Base-by-base conservation (phyloP, 2,113 vertebrate species). In the Elanus axillaris region DNA sequence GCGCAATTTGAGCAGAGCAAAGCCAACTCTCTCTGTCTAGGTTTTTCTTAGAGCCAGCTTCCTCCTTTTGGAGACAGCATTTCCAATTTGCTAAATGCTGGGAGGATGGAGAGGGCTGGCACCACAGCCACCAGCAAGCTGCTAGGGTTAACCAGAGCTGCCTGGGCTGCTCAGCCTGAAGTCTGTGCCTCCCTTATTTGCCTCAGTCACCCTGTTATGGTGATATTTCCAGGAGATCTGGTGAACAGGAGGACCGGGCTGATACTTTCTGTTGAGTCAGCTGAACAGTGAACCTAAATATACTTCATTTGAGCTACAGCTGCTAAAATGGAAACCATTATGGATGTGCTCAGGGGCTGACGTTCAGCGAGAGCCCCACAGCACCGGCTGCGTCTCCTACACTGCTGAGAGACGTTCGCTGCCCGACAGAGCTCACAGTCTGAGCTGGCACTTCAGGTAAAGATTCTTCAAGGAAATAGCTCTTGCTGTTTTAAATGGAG, bases 361-460 rank as follows among this genome's bases (percentile, higher is more conserved):
- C 1, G 0, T 6, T 77, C n/a, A 45, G 17, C 1, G 25, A 53
- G 17, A 83, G 2, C 34, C 67, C 27, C 42, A 9, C 0, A 40
- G 40, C 0, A 0, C 59, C 52, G 55, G 29, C 7, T 22, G 12
- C 0, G 0, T 52, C 66, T 74, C 0, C 0, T 21, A 36, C 16
- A 1, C 11, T 60, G 31, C 21, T 80, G 58, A 38, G 60, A 50
- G 53, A 40, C 0, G 1, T 45, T 45, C 0, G 0, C 50, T 74
- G 50, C 32, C 60, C 52, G 36, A 40, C 52, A 43, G 58, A 86
- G 15, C 32, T 83, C 40, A 40, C 36, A 43, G 47, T 12, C 84
- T 72, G 32, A 82, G 34, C 14, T 42, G 26, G 36, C 32, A 72
- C 19, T 58, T 29, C 48, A 50, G 45, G 36, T 50, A 81, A 62